These are phyloP conservation scores for Urophycis tenuis DNA, from an alignment of 2,797 vertebrate species.

Conservation along the genomic window DNA sequence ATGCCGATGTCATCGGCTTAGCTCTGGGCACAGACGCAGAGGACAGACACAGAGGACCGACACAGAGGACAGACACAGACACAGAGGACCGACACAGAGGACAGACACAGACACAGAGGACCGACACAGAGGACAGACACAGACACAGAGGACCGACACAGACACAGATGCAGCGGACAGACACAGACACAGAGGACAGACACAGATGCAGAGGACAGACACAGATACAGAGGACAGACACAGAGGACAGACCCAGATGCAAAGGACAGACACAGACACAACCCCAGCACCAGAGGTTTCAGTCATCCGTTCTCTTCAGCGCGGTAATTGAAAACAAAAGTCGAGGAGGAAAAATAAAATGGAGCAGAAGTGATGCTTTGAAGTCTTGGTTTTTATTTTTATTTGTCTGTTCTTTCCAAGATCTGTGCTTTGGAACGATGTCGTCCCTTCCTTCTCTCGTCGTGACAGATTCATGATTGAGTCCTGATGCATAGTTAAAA, in stretches of 20 bases:
- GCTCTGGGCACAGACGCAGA: background rate
- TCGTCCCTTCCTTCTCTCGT: background rate
- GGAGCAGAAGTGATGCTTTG: background rate
- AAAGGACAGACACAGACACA: too few species aligned
- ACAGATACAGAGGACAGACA: too few species aligned
- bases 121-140: too few species aligned
- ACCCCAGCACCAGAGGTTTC: background rate
- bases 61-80: too few species aligned
- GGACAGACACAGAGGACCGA: too few species aligned
- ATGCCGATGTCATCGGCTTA: background rate
- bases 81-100: too few species aligned
- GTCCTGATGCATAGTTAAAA: background rate
- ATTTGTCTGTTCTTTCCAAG: background rate
- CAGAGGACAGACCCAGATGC: too few species aligned
- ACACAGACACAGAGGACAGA: too few species aligned
- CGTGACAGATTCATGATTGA: background rate
- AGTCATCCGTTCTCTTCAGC: background rate
- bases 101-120: too few species aligned
- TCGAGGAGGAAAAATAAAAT: background rate
- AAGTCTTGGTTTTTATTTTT: background rate
- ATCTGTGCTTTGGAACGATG: background rate
- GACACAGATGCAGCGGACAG: too few species aligned
- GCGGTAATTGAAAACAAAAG: background rate
- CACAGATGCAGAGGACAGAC: too few species aligned
- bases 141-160: too few species aligned